A percentile compares a stretch with the other conserved stretches of the same genome.
Conservation (phyloP, 2,113 vertebrate genomes). For the Colius striatus region DNA sequence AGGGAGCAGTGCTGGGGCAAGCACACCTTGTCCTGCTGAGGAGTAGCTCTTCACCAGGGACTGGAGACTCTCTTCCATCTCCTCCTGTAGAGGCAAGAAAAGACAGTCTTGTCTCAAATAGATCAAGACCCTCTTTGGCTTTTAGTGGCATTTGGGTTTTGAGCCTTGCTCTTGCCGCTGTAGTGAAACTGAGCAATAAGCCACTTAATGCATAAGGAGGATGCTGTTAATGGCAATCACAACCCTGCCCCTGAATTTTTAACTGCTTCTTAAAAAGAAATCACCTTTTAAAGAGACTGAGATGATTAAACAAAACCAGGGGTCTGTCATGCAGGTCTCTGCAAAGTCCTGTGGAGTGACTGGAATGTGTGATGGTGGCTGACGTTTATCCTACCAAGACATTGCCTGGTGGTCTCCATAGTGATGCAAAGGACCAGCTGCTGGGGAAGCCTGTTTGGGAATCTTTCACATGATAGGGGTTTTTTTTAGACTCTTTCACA, state of each 20-base stretch:
- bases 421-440: not conserved
- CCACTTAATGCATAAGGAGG: fast-evolving
- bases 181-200: fast-evolving
- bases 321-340: not conserved
- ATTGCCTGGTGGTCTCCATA: fast-evolving
- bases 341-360: not conserved
- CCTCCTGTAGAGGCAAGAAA: too few relatives aligned
- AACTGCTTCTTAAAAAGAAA: not conserved
- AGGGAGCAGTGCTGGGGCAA: not conserved
- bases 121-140: not conserved
- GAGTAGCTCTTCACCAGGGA: not conserved
- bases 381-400: not conserved
- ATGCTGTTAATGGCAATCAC: fast-evolving
- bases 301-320: not conserved
- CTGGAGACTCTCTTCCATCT: too few relatives aligned
- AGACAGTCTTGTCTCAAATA: fast-evolving
- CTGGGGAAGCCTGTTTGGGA: not conserved
- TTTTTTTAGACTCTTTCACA: not conserved
- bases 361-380: fast-evolving
- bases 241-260: not conserved
- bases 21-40: fast-evolving
- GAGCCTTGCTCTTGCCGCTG: not conserved
- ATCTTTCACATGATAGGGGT: not conserved
- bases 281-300: too few relatives aligned
- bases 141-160: not conserved